Conservation (phyloP, 2,113 vertebrate genomes). For the Ranitomeya imitator region DNA sequence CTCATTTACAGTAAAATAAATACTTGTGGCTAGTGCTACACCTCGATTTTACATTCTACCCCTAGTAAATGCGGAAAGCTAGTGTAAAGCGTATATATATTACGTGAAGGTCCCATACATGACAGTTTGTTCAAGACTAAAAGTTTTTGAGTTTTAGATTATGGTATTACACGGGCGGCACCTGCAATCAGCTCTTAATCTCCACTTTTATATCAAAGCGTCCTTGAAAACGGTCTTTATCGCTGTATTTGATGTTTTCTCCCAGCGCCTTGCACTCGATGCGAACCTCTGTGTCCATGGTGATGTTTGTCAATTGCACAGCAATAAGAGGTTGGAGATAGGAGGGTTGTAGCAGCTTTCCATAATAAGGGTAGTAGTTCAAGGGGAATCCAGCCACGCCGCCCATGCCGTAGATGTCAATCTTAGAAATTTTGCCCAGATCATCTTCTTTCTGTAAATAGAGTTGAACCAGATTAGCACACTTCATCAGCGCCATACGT, state of each 20-base stretch:
- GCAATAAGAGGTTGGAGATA: constrained; percentile 96
- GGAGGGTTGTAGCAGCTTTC: constrained; percentile 84
- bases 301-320: constrained; percentile 90
- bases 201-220: constrained; percentile 94
- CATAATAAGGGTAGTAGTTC: constrained; percentile 97
- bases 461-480: neutral
- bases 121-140: constrained; percentile 99
- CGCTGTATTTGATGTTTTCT: constrained; percentile 88
- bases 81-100: constrained; percentile 98
- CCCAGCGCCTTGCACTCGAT: constrained; percentile 90
- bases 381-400: constrained; percentile 81
- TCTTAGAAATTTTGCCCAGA: constrained; percentile 67
- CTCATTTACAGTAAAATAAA: constrained; percentile 99
- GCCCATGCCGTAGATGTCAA: constrained; percentile 82
- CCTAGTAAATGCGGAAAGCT: constrained; percentile 94
- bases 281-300: constrained; percentile 76
- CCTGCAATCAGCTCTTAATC: constrained; percentile 88
- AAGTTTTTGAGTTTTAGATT: constrained; percentile 68
- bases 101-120: constrained; percentile 99
- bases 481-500: neutral
- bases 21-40: constrained; percentile 98
- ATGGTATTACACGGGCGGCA: constrained; percentile 63
- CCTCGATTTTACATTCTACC: constrained; percentile 97
- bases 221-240: constrained; percentile 98
- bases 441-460: constrained; percentile 83